phyloP scores from a whole-genome alignment of 2,113 vertebrate species.

The Lagenorhynchus albirostris region DNA sequence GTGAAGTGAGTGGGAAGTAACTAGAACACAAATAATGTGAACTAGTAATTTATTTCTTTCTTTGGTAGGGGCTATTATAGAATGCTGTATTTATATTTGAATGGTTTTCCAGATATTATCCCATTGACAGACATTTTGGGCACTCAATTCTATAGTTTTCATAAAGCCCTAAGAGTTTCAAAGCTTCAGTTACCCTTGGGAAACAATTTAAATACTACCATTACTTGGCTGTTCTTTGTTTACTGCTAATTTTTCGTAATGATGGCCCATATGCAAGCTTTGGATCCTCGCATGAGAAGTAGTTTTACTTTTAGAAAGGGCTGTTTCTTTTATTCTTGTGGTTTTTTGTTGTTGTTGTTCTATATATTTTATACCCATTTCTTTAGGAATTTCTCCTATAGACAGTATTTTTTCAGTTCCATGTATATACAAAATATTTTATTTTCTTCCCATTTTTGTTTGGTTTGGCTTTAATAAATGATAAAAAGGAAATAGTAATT shows the following conservation, averaged over 20 bases:
- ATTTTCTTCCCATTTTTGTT: neutral
- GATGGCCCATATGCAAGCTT: neutral
- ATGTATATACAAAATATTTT: neutral
- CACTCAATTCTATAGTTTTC: neutral
- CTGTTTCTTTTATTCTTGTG: neutral
- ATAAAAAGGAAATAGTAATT: constrained; percentile 8
- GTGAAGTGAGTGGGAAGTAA: neutral
- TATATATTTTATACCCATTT: neutral
- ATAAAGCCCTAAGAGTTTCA: neutral
- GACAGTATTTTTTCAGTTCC: neutral
- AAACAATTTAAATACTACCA: neutral
- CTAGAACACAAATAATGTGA: neutral
- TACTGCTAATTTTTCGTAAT: neutral
- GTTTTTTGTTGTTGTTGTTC: neutral
- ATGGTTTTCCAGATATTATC: neutral
- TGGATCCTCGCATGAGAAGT: neutral
- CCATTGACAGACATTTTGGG: neutral
- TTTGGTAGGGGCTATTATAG: neutral
- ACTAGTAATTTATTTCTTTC: neutral
- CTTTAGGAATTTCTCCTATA: neutral
- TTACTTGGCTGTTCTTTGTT: neutral
- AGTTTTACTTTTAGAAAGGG: neutral
- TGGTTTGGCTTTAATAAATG: neutral
- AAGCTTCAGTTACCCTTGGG: neutral
- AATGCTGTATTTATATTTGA: neutral